A percentile compares a stretch with the other conserved stretches of the same genome.
These are phyloP conservation scores for Venusia cambrica DNA, from an alignment of 2,888 invertebrate genomes.

Conservation along the genomic window DNA sequence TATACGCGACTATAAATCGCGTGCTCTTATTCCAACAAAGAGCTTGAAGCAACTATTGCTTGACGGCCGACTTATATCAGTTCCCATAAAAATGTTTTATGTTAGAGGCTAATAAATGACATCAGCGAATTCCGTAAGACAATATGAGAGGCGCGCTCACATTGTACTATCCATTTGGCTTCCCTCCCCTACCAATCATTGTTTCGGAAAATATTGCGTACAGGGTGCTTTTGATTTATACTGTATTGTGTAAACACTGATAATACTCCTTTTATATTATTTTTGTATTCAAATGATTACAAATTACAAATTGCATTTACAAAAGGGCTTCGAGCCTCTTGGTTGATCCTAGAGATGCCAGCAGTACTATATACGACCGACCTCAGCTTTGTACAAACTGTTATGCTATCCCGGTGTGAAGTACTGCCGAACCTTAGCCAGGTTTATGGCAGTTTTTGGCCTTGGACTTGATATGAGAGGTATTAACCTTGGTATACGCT, in stretches of 20 bases:
- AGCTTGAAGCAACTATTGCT: constrained; percentile 58
- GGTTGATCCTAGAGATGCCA: too few species aligned
- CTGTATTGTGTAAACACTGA: background rate
- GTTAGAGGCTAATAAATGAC: constrained; percentile 80
- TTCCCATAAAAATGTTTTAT: constrained; percentile 79
- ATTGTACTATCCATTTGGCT: constrained; percentile 67
- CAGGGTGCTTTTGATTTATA: constrained; percentile 13
- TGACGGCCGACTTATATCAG: constrained; percentile 65
- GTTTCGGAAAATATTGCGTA: constrained; percentile 47
- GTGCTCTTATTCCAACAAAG: constrained; percentile 62
- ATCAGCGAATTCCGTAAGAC: constrained; percentile 80
- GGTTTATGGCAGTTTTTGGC: too few species aligned
- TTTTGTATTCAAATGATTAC: too few species aligned
- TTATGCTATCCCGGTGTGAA: too few species aligned
- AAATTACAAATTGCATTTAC: too few species aligned
- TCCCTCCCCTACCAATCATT: constrained; percentile 69
- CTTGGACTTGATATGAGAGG: too few species aligned
- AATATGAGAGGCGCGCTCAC: constrained; percentile 72
- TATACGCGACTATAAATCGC: constrained; percentile 70
- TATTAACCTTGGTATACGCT: too few species aligned
- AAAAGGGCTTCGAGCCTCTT: too few species aligned
- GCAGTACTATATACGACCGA: too few species aligned
- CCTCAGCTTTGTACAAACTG: too few species aligned
- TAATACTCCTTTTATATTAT: too few species aligned
- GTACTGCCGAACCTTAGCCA: too few species aligned